Conservation (phyloP, 2,888 invertebrate species). For the Lithophane semibrunnea region DNA sequence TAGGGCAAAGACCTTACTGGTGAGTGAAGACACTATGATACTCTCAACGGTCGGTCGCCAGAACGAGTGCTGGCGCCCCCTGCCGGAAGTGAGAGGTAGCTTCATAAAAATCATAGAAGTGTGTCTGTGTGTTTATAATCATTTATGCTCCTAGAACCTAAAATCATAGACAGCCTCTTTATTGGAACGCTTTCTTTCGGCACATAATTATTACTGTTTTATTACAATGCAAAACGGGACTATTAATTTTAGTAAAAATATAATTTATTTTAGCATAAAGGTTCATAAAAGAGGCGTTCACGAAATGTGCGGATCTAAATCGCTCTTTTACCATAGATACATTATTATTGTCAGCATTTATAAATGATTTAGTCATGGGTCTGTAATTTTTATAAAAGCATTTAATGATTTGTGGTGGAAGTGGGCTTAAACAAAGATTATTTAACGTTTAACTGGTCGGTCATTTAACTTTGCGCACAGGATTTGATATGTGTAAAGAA, state of each 20-base stretch:
- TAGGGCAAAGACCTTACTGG: background rate
- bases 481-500: constrained; percentile 1
- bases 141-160: background rate
- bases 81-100: background rate
- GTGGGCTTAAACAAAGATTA: background rate
- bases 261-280: no score
- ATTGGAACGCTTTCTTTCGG: background rate
- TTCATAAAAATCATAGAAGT: background rate
- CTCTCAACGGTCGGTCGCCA: background rate
- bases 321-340: background rate
- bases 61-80: background rate
- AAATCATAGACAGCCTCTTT: background rate
- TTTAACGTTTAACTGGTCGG: constrained; percentile 3
- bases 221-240: background rate
- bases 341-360: constrained; percentile 13
- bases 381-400: background rate
- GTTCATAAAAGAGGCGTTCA: background rate
- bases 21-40: background rate
- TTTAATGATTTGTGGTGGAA: background rate
- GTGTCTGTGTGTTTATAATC: background rate
- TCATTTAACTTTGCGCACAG: background rate
- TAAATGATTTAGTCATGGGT: background rate
- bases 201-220: background rate
- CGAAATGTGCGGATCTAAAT: background rate
- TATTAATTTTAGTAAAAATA: no score